phyloP scores from a whole-genome alignment of 2,797 vertebrate genomes.

The Galago senegalensis region DNA sequence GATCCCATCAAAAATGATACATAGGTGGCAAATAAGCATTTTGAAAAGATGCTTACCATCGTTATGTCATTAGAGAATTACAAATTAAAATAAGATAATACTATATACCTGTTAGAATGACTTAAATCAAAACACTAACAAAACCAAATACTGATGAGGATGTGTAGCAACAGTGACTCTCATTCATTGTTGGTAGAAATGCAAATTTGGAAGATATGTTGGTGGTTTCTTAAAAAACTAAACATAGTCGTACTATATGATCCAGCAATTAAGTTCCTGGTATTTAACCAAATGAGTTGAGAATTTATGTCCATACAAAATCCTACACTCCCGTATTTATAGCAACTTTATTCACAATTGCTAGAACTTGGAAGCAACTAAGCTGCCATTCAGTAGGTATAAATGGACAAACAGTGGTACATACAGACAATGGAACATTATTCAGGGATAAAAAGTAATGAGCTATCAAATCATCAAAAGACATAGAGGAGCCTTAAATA shows the following conservation, averaged over 20 bases:
- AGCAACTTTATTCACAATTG: slow-evolving; percentile 20
- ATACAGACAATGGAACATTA: slow-evolving; percentile 27
- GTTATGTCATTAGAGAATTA: not conserved
- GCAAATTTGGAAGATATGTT: slow-evolving; percentile 34
- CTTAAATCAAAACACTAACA: slow-evolving; percentile 54
- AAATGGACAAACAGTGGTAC: not conserved
- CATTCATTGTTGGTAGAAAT: not conserved
- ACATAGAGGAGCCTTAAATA: slow-evolving; percentile 1
- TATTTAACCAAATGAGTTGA: slow-evolving; percentile 48
- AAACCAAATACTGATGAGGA: slow-evolving; percentile 16
- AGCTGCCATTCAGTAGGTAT: not conserved
- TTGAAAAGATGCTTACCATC: not conserved
- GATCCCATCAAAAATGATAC: not conserved
- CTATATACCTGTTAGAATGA: not conserved
- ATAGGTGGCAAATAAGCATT: not conserved
- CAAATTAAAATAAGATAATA: slow-evolving; percentile 21
- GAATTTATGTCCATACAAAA: slow-evolving; percentile 26
- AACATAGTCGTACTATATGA: slow-evolving; percentile 37
- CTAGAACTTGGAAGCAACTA: slow-evolving; percentile 46
- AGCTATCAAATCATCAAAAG: slow-evolving; percentile 33
- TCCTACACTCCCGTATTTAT: slow-evolving; percentile 13
- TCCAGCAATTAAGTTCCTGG: not conserved
- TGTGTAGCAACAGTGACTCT: not conserved
- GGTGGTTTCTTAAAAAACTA: slow-evolving; percentile 36
- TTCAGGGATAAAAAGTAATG: slow-evolving; percentile 42